These are phyloP conservation scores for Gortyna flavago DNA, from an alignment of 2,888 invertebrate species.

Conservation along the genomic window DNA sequence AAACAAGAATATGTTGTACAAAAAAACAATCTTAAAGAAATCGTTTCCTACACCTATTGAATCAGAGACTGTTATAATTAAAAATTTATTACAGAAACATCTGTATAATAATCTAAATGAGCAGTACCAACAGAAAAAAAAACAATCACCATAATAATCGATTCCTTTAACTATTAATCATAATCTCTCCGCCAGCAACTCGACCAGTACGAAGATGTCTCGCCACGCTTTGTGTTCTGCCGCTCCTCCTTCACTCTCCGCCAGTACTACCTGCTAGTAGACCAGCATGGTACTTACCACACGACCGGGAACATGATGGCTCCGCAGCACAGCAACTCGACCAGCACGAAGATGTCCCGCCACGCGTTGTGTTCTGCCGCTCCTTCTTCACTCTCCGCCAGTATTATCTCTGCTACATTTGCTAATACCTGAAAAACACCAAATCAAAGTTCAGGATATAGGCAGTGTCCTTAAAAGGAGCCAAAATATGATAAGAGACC, in stretches of 20 bases:
- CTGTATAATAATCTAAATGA: no score
- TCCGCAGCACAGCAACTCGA: constrained; percentile 98
- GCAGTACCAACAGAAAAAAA: no score
- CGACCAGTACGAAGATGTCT: constrained; percentile 97
- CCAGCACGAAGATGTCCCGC: constrained; percentile 97
- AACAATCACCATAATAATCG: no score
- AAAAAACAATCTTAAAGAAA: no score
- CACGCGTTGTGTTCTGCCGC: constrained; percentile 97
- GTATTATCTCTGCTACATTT: constrained; percentile 98
- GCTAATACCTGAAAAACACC: constrained; percentile 93
- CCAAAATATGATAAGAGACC: background rate
- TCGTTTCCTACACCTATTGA: no score
- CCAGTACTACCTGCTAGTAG: constrained; percentile 96
- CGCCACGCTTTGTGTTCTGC: constrained; percentile 97
- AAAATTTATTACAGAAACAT: no score
- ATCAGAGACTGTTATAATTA: no score
- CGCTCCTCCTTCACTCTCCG: constrained; percentile 98
- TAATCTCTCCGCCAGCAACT: constrained; percentile 94
- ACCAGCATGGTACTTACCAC: constrained; percentile 91
- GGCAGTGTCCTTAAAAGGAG: background rate
- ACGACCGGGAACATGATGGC: constrained; percentile 99
- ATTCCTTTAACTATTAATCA: no score
- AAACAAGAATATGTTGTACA: no score
- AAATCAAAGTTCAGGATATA: background rate
- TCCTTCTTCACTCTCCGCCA: constrained; percentile 98